Conservation (phyloP, 1,140 invertebrate species). For the Elymnias hypermnestra region DNA sequence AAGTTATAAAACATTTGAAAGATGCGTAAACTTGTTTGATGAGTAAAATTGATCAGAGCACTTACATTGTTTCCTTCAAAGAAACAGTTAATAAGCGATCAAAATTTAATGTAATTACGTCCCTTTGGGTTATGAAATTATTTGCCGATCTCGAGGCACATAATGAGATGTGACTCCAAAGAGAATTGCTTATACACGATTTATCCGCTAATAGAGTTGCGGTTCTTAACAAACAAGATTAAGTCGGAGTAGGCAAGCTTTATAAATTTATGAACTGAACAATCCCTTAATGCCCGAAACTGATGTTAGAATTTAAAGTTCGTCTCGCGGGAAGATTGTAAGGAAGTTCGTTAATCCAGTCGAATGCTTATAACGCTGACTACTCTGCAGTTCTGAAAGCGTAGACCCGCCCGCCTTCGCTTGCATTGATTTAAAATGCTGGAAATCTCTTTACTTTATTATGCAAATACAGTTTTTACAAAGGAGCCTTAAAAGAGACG, state of each 20-base stretch:
- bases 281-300: slow-evolving; percentile 59
- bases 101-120: slow-evolving; percentile 43
- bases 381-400: slow-evolving; percentile 13
- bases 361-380: slow-evolving; percentile 38
- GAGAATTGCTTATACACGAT: slow-evolving; percentile 62
- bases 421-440: slow-evolving; percentile 30
- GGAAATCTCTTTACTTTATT: slow-evolving; percentile 24
- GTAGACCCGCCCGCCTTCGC: slow-evolving; percentile 17
- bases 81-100: slow-evolving; percentile 25
- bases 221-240: slow-evolving; percentile 65
- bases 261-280: slow-evolving; percentile 63
- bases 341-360: slow-evolving; percentile 62
- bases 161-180: slow-evolving; percentile 52
- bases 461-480: slow-evolving; percentile 30
- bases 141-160: slow-evolving; percentile 31
- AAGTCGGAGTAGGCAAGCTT: slow-evolving; percentile 48
- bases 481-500: slow-evolving; percentile 12
- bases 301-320: slow-evolving; percentile 72
- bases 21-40: slow-evolving; percentile 2
- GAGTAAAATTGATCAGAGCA: slow-evolving; percentile 14
- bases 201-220: slow-evolving; percentile 59
- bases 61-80: slow-evolving; percentile 16
- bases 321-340: slow-evolving; percentile 47
- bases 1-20: no score
- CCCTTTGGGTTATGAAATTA: slow-evolving; percentile 33